phyloP scores from a whole-genome alignment of 2,888 invertebrate genomes.

The Caprella mutica region DNA sequence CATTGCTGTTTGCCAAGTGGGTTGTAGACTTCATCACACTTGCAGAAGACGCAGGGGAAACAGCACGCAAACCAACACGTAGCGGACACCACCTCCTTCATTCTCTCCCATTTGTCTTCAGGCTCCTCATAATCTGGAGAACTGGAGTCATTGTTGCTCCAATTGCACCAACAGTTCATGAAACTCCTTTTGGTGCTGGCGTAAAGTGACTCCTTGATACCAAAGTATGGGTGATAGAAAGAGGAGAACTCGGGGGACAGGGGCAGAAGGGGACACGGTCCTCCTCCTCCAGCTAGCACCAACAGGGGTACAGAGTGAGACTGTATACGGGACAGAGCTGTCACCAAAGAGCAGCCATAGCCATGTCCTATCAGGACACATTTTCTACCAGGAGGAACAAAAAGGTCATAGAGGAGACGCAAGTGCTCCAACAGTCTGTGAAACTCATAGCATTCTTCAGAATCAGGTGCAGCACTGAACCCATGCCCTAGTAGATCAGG shows the following conservation, averaged over 20 bases:
- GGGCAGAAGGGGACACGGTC: conserved; percentile 52
- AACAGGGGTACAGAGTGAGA: conserved; percentile 50
- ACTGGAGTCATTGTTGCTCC: no score
- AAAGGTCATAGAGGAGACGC: conserved; percentile 51
- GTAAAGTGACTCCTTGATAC: no score
- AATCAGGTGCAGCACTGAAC: conserved; percentile 50
- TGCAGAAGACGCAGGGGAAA: conserved; percentile 8
- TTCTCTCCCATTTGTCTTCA: not conserved
- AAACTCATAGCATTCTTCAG: conserved; percentile 49
- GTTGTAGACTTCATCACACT: conserved; percentile 43
- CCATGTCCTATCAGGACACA: conserved; percentile 56
- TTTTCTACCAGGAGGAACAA: conserved; percentile 47
- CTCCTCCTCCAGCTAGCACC: conserved; percentile 55
- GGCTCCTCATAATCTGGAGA: no score
- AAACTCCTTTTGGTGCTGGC: no score
- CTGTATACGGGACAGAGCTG: conserved; percentile 50
- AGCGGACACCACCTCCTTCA: not conserved
- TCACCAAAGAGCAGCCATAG: conserved; percentile 57
- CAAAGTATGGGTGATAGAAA: no score
- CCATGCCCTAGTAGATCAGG: conserved; percentile 59
- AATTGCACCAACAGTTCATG: no score
- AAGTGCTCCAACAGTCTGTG: conserved; percentile 50
- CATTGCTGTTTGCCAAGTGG: conserved; percentile 46
- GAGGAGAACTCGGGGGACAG: conserved; percentile 2
- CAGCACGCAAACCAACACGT: conserved; percentile 8